Conservation (phyloP, 2,888 invertebrate species). For the Acleris laterana region DNA sequence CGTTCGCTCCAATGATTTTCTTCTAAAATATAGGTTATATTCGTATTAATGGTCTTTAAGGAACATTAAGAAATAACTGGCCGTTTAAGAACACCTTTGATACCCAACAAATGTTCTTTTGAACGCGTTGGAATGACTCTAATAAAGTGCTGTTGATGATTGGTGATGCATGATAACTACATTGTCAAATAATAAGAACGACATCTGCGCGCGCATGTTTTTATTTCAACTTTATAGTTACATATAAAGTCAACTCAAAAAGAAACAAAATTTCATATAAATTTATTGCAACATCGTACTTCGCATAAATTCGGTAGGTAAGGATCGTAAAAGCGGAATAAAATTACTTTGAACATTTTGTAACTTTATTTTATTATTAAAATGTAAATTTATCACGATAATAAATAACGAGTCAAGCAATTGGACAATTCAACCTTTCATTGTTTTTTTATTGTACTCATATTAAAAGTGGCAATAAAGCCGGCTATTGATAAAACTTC, state of each 20-base stretch:
- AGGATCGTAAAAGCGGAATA: conserved; percentile 1
- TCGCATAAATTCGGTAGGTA: conserved; percentile 5
- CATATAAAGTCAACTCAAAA: conserved; percentile 6
- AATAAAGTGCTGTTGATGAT: conserved; percentile 18
- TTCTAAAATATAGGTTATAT: conserved; percentile 54
- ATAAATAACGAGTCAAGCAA: conserved; percentile 2
- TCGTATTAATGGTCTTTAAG: conserved; percentile 61
- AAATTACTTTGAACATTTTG: conserved; percentile 1
- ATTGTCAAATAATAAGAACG: conserved; percentile 13
- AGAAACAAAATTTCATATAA: not conserved
- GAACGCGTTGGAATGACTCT: conserved; percentile 44
- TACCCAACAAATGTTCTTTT: conserved; percentile 49
- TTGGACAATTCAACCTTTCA: not conserved
- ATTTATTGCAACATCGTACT: not conserved
- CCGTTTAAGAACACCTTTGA: conserved; percentile 56
- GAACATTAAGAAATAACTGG: conserved; percentile 60
- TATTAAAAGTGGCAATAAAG: too few relatives aligned
- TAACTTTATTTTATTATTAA: conserved; percentile 1
- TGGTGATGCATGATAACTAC: conserved; percentile 25
- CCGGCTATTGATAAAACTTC: too few relatives aligned
- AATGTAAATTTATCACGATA: not conserved
- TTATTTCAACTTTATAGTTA: conserved; percentile 4
- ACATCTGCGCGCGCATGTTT: conserved; percentile 20
- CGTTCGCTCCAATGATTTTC: conserved; percentile 64
- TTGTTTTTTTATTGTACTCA: not conserved